Base-by-base conservation (phyloP, 1,140 invertebrate species). In the Zaprionus nigranus region DNA sequence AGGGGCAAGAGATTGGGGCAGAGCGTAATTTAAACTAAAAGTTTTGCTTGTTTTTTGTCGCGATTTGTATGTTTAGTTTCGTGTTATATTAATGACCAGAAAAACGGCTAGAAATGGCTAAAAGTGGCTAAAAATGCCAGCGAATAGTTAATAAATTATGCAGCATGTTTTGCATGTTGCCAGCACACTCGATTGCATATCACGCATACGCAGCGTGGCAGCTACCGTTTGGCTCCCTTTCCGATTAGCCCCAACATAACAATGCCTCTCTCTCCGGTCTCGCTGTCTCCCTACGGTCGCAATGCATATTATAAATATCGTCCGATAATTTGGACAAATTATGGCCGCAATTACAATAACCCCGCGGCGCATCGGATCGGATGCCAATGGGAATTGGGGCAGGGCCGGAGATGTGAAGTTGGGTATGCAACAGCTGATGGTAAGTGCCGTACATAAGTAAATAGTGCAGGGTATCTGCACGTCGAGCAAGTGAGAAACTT, bases 291-390 rank as follows among this genome's bases (percentile, higher is more conserved):
- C 58, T 57, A 13, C 17, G 59, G 53, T 13, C 53, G 54, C 64
- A 80, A 80, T 80, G 75, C 62, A 87, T 90, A 46, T 90, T 77
- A 85, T 85, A 88, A 46, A 88, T 74, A 84, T 84, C 75, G 64
- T 46, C 61, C 75, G 84, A 90, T 88, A 88, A 88, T 88, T 88
- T 88, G 68, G 54, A 90, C 81, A 90, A 85, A 88, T 88, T 90
- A 85, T 81, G 67, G 81, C 73, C 75, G 81, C 81, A 84, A 90
- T 90, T 84, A 73, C 70, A 72, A 88, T 58, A 70, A 62, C 57
- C 28, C 54, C 22, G 40, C 22, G 40, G 43, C 11, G 22, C 46
- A 51, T 24, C 46, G 3, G 20, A 24, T 13, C 20, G 46, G 11
- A 51, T 12, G 46, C 46, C 46, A 24, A 46, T 24, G 46, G 20